Evolutionary conservation across 2,888 invertebrate species (phyloP).

Genomic region (Eretmocerus hayati): DNA sequence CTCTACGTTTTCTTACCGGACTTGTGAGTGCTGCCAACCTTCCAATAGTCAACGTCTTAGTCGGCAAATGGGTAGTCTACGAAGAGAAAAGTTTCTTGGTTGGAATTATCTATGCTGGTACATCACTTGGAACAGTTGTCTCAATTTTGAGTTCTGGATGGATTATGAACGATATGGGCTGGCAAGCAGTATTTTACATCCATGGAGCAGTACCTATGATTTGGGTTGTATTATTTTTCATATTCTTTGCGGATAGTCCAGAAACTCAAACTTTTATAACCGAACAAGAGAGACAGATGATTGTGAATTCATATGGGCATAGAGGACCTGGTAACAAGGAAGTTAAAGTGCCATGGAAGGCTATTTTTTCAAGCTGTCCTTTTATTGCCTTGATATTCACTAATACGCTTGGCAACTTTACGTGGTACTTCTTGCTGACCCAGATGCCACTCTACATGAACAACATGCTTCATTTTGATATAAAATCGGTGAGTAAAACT

Average conservation of each 20-base stretch:
- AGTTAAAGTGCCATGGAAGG: slow-evolving; percentile 43
- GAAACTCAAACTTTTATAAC: slow-evolving; percentile 42
- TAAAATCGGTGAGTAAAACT: slow-evolving; percentile 42
- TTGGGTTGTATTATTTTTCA: slow-evolving; percentile 35
- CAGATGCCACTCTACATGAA: slow-evolving; percentile 50
- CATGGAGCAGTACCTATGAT: slow-evolving; percentile 39
- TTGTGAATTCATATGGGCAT: slow-evolving; percentile 41
- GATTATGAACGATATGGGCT: slow-evolving; percentile 33
- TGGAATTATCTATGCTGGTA: slow-evolving; percentile 41
- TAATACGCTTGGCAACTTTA: slow-evolving; percentile 49
- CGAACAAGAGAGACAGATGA: slow-evolving; percentile 38
- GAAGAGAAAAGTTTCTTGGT: slow-evolving; percentile 43
- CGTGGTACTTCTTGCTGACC: slow-evolving; percentile 50
- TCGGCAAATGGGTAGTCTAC: slow-evolving; percentile 43
- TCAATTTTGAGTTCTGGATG: slow-evolving; percentile 39
- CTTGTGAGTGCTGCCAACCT: slow-evolving; percentile 40
- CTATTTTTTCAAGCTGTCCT: slow-evolving; percentile 46
- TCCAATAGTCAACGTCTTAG: slow-evolving; percentile 40
- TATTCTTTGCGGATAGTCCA: slow-evolving; percentile 43
- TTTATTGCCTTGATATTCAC: slow-evolving; percentile 46
- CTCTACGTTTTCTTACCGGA: slow-evolving; percentile 37
- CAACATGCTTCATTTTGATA: slow-evolving; percentile 46
- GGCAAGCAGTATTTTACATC: slow-evolving; percentile 41
- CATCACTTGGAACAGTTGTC: slow-evolving; percentile 41
- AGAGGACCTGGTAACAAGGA: slow-evolving; percentile 26